These are phyloP conservation scores for Cossypha heuglini DNA, from an alignment of 2,797 vertebrate species.

Conservation along the genomic window DNA sequence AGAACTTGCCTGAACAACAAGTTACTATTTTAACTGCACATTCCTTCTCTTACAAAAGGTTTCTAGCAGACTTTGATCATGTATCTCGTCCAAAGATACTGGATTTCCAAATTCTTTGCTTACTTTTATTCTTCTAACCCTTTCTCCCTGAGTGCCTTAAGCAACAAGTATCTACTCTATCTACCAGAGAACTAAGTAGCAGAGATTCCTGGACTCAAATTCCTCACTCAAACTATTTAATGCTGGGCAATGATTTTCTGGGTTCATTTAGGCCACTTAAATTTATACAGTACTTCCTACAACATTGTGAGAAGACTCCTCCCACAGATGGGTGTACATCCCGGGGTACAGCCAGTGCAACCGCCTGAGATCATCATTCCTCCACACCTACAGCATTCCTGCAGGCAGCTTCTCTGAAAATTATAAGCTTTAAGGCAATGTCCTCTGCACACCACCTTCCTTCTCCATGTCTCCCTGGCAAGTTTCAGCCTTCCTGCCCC, in stretches of 20 bases:
- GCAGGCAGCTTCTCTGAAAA: background rate
- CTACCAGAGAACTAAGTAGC: background rate
- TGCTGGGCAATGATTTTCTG: background rate
- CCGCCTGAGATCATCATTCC: background rate
- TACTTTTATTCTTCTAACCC: background rate
- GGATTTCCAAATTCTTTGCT: background rate
- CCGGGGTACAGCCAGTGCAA: background rate
- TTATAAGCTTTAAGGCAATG: background rate
- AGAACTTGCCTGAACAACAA: background rate
- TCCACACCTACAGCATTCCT: background rate
- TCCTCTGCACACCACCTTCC: background rate
- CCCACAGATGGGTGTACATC: background rate
- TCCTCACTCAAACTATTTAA: background rate
- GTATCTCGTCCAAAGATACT: background rate
- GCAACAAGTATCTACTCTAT: background rate
- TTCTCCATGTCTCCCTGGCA: background rate
- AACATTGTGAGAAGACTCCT: background rate
- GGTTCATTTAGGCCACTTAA: background rate
- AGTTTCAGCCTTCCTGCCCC: background rate
- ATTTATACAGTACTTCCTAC: background rate
- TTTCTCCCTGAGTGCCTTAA: background rate
- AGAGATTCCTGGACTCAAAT: background rate
- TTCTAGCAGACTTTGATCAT: background rate
- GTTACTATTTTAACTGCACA: background rate
- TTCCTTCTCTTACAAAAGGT: background rate